These are phyloP conservation scores for Aptenodytes patagonicus DNA, from an alignment of 2,113 vertebrate species.

Conservation along the genomic window DNA sequence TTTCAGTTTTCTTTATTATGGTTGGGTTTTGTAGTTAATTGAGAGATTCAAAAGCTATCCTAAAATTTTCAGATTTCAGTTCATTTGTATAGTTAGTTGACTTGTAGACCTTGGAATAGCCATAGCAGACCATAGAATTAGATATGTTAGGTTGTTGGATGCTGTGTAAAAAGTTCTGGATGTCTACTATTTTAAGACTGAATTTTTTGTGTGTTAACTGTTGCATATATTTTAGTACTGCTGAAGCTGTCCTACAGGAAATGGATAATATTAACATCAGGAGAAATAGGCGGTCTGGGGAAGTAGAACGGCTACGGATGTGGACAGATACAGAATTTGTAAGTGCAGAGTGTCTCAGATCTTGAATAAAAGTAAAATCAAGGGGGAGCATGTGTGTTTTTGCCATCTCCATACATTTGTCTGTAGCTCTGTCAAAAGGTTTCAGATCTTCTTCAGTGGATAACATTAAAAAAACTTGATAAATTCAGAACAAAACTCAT, in stretches of 20 bases:
- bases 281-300: conserved; percentile 85
- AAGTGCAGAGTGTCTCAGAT: conserved; percentile 54
- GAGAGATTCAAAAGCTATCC: not conserved
- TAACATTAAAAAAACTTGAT: not conserved
- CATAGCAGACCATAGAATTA: not conserved
- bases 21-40: not conserved
- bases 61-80: not conserved
- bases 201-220: not conserved
- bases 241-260: conserved; percentile 96
- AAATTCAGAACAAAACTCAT: not conserved
- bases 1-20: not conserved
- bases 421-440: not conserved
- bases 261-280: conserved; percentile 99
- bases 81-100: not conserved
- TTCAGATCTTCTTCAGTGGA: not conserved
- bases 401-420: not conserved
- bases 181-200: not conserved
- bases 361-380: not conserved
- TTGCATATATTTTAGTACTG: conserved; percentile 79
- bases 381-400: not conserved
- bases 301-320: conserved; percentile 97
- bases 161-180: not conserved
- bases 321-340: conserved; percentile 98
- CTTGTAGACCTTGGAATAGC: not conserved
- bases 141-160: not conserved